Percentiles rank a stretch among this genome's conserved stretches.
These are phyloP conservation scores for Cotesia congregata DNA, from an alignment of 2,888 invertebrate species.

Conservation along the genomic window DNA sequence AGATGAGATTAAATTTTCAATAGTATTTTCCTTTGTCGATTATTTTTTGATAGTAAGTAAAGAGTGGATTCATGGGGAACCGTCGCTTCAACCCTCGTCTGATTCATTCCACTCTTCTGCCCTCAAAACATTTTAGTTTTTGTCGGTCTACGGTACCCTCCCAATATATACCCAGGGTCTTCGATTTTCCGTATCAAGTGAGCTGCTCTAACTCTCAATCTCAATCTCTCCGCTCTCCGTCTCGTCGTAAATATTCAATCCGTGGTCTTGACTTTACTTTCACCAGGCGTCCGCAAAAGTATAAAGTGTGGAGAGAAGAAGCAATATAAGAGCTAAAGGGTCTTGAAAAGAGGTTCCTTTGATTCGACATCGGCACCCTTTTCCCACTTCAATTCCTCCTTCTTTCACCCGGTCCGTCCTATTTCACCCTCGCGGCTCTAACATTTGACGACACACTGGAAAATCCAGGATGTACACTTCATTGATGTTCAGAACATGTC, in stretches of 20 bases:
- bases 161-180: constrained; percentile 52
- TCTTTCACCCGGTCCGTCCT: not conserved
- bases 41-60: not conserved
- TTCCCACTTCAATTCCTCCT: not conserved
- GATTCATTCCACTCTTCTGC: constrained; percentile 51
- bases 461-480: constrained; percentile 41
- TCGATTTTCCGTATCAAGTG: constrained; percentile 60
- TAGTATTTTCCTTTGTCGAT: not conserved
- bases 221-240: no score
- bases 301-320: not conserved
- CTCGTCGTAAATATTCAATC: constrained; percentile 62
- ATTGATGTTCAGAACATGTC: constrained; percentile 35
- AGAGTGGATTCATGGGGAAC: constrained; percentile 1
- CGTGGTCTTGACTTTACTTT: constrained; percentile 28
- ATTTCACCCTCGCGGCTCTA: constrained; percentile 8
- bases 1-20: not conserved
- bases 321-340: constrained; percentile 14
- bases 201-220: constrained; percentile 35
- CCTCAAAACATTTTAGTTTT: constrained; percentile 34
- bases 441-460: constrained; percentile 3
- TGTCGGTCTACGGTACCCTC: constrained; percentile 7
- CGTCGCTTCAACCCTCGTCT: constrained; percentile 37
- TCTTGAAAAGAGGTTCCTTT: constrained; percentile 34
- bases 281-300: not conserved
- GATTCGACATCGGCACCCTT: constrained; percentile 25